A percentile compares a stretch with the other conserved stretches of the same genome.
phyloP scores from a whole-genome alignment of 1,140 invertebrate genomes.

The Lepidurus arcticus region DNA sequence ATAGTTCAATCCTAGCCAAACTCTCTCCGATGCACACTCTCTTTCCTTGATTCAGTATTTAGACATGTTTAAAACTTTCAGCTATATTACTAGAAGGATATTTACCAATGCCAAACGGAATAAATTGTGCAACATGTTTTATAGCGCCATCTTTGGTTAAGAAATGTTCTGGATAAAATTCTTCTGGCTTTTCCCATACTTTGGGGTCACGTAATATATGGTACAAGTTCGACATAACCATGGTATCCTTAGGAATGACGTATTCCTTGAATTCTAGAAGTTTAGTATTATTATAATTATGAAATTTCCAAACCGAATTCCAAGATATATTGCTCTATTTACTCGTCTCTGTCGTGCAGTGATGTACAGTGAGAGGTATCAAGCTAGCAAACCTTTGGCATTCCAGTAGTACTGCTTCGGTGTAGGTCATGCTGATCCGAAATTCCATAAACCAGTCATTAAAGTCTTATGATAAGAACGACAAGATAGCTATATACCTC shows the following conservation, averaged over 20 bases:
- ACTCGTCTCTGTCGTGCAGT: constrained; percentile 32
- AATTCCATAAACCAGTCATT: no score
- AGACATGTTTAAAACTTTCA: neutral
- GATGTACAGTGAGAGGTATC: neutral
- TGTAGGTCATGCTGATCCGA: neutral
- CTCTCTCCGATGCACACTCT: constrained; percentile 44
- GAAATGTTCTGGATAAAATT: constrained; percentile 37
- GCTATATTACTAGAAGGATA: neutral
- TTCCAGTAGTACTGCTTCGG: constrained; percentile 16
- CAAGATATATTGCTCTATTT: constrained; percentile 41
- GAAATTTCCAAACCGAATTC: neutral
- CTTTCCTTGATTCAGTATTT: constrained; percentile 19
- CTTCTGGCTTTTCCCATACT: no score
- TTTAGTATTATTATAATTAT: neutral
- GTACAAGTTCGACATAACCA: no score
- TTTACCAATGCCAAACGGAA: neutral
- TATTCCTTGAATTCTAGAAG: constrained; percentile 24
- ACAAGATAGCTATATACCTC: constrained; percentile 35
- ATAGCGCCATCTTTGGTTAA: constrained; percentile 32
- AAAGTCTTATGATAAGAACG: no score
- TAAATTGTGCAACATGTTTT: neutral
- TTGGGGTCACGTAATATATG: no score
- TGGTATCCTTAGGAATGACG: no score
- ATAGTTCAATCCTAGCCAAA: constrained; percentile 44
- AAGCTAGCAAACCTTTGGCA: neutral